Percentiles rank a stretch among this genome's conserved stretches.
Conservation (phyloP, 2,113 vertebrate species). For the Perognathus longimembris region DNA sequence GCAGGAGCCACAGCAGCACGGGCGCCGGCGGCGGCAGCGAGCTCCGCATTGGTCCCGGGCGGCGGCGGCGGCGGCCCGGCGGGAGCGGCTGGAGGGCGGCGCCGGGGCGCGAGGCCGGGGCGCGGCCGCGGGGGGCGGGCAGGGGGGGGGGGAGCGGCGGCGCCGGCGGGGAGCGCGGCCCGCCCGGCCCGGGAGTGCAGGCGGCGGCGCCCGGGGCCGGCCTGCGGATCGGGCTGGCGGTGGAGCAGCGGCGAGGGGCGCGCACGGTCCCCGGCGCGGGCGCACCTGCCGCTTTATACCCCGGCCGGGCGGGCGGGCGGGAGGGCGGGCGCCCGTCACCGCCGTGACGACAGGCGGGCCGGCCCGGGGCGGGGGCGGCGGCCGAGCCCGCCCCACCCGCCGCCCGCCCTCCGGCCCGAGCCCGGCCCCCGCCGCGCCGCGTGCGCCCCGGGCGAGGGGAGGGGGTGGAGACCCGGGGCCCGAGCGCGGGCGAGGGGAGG, state of each 20-base stretch:
- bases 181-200: not conserved
- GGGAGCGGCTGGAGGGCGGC: not conserved
- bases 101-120: not conserved
- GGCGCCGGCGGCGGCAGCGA: constrained; percentile 52
- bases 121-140: not conserved
- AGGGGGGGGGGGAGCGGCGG: not conserved
- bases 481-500: no score
- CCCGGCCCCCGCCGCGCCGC: not conserved
- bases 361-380: not conserved
- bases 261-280: not conserved
- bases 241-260: not conserved
- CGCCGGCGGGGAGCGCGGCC: not conserved
- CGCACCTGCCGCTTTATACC: constrained; percentile 77
- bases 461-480: no score
- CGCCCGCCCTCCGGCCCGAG: no score
- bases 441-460: no score
- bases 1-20: constrained; percentile 57
- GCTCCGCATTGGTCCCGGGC: constrained; percentile 71
- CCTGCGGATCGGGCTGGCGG: not conserved
- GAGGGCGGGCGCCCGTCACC: not conserved
- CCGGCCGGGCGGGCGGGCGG: no score
- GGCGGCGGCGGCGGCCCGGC: constrained; percentile 39
- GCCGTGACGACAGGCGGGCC: constrained; percentile 50
- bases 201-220: not conserved
- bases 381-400: constrained; percentile 1